Evolutionary conservation across 1,140 invertebrate species (phyloP), one percentile per base, ranked within the genome.

Genomic region (Oryzaephilus surinamensis): DNA sequence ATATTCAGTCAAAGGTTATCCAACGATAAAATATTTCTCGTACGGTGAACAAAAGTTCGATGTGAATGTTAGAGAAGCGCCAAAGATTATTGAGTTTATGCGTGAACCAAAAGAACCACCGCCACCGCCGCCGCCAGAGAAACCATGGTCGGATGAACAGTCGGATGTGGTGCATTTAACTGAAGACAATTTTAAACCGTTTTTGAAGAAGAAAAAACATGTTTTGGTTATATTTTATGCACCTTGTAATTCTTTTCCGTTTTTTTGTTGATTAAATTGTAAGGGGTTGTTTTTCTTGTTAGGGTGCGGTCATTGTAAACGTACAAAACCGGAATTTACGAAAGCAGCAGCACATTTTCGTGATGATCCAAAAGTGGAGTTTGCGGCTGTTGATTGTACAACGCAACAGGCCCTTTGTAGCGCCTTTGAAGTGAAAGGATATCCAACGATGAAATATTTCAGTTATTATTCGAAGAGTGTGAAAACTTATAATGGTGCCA

Each of bases 301-400:
- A 90, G 85, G 87, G 88, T 93, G 89, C 64, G 87, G 87, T 5
- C 87, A 92, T 61, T 93, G 89, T 58, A 92, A 91, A 56, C 78
- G 76, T 49, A 78, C 85, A 0, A 92, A 93, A 61, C 87, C 88
- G 10, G 84, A 91, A 62, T 88, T 84, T 55, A 73, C 70, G 11
- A 67, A 68, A 24, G 84, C 87, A 3, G 88, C 89, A 6, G 76
- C 76, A 31, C 60, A 70, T 20, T 77, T 86, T 48, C 77, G 77
- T 20, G 77, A 82, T 43, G 76, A 83, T 56, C 65, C 76, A 6
- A 73, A 81, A 64, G 72, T 87, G 5, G 73, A 76, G 10, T 84
- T 89, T 62, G 83, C 73, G 3, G 89, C 86, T 7, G 74, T 92
- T 1, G 88, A 92, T 63, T 93, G 88, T 55, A 91, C 86, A 2